phyloP scores from a whole-genome alignment of 2,797 vertebrate genomes.

The Yasuhikotakia modesta region DNA sequence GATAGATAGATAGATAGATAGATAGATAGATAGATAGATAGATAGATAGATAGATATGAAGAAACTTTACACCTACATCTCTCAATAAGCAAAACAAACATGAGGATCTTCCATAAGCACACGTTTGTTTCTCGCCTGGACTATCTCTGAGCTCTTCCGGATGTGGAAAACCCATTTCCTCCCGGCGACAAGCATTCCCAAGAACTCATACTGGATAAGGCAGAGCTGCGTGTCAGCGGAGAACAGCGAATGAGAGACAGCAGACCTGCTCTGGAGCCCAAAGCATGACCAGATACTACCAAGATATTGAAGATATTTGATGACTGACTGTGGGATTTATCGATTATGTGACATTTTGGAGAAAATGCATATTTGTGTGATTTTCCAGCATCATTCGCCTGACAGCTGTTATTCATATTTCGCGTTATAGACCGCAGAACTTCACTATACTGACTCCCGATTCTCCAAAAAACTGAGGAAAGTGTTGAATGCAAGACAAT shows the following conservation, averaged over 20 bases:
- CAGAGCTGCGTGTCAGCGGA: neutral
- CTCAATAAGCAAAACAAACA: neutral
- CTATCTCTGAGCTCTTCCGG: constrained; percentile 70
- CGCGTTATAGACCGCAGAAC: neutral
- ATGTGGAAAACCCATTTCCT: constrained; percentile 70
- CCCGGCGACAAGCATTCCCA: constrained; percentile 56
- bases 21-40: no score
- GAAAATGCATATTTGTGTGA: constrained; percentile 18
- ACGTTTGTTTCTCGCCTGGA: constrained; percentile 10
- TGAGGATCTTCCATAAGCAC: neutral
- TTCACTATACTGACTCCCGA: neutral
- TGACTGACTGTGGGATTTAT: neutral
- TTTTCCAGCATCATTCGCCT: constrained; percentile 20
- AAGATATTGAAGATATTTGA: constrained; percentile 3
- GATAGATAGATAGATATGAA: neutral
- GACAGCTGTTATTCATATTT: constrained; percentile 19
- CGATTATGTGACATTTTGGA: constrained; percentile 11
- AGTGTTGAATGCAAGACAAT: constrained; percentile 32
- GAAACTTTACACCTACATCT: neutral
- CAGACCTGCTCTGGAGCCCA: neutral
- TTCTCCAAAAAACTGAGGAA: neutral
- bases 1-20: neutral
- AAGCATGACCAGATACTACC: neutral
- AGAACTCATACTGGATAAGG: constrained; percentile 49
- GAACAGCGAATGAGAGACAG: neutral